Evolutionary conservation across 2,888 invertebrate species (phyloP).

Genomic region (Physocephala rufipes): DNA sequence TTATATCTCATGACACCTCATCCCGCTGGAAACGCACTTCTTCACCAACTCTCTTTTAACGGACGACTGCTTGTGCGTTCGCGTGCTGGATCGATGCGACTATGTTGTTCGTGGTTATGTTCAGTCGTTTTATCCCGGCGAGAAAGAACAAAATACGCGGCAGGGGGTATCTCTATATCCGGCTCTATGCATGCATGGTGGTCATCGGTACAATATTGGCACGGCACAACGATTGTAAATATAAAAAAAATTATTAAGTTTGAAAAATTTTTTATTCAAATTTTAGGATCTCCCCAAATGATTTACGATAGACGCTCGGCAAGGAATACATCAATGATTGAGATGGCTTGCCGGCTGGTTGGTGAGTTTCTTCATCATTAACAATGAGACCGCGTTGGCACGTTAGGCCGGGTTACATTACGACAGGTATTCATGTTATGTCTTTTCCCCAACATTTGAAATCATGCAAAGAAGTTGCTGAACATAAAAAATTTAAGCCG

Average conservation of each 20-base stretch:
- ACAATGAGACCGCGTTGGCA: too few relatives aligned
- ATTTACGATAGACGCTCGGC: not conserved
- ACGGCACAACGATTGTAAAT: not conserved
- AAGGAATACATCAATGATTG: not conserved
- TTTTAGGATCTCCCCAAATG: conserved; percentile 10
- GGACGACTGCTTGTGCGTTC: too few relatives aligned
- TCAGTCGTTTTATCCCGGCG: conserved; percentile 11
- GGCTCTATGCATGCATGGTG: not conserved
- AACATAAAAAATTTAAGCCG: too few relatives aligned
- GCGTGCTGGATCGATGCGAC: not conserved
- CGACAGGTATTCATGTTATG: too few relatives aligned
- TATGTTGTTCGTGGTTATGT: not conserved
- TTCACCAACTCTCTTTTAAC: too few relatives aligned
- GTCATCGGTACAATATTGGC: not conserved
- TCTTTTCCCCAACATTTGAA: too few relatives aligned
- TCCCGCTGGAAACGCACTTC: not conserved
- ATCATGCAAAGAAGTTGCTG: too few relatives aligned
- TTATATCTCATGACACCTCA: not conserved
- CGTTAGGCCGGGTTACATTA: too few relatives aligned
- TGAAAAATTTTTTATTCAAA: not conserved
- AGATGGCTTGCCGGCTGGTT: too few relatives aligned
- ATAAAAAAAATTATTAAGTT: conserved; percentile 22
- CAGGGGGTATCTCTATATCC: not conserved
- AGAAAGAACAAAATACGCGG: conserved; percentile 8
- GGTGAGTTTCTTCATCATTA: too few relatives aligned